These are phyloP conservation scores for Scaptodrosophila latifasciaeformis DNA, from an alignment of 2,888 invertebrate genomes.

Conservation along the genomic window DNA sequence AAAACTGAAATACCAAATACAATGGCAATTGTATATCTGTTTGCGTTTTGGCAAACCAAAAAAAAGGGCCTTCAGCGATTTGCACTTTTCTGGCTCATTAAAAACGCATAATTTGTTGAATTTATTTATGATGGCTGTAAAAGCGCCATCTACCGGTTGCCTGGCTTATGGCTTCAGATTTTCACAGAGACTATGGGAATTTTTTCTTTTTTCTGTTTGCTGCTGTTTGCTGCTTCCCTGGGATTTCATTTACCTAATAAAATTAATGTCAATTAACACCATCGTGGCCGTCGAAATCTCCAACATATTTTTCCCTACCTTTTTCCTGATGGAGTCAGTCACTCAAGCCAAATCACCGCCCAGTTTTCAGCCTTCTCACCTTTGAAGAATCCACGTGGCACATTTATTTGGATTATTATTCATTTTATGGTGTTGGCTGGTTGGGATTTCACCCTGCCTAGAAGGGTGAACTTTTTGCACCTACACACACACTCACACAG, in stretches of 20 bases:
- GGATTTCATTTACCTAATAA: slow-evolving; percentile 59
- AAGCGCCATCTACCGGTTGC: slow-evolving; percentile 38
- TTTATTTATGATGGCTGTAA: slow-evolving; percentile 58
- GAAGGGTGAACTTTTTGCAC: too few relatives aligned
- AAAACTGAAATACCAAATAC: too few relatives aligned
- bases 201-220: too few relatives aligned
- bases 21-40: too few relatives aligned
- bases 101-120: slow-evolving; percentile 65
- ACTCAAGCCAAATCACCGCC: too few relatives aligned
- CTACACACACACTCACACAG: too few relatives aligned
- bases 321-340: slow-evolving; percentile 1
- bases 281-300: background rate
- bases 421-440: slow-evolving; percentile 43
- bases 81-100: slow-evolving; percentile 69
- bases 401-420: slow-evolving; percentile 65
- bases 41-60: slow-evolving; percentile 6
- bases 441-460: slow-evolving; percentile 5
- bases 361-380: too few relatives aligned
- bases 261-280: slow-evolving; percentile 66
- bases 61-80: slow-evolving; percentile 54
- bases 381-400: slow-evolving; percentile 28
- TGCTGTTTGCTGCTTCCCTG: too few relatives aligned
- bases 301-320: slow-evolving; percentile 1
- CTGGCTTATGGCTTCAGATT: background rate
- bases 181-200: too few relatives aligned